Evolutionary conservation across 2,113 vertebrate genomes (phyloP), one percentile per base, ranked within the genome.

Genomic region (Elephas maximus): DNA sequence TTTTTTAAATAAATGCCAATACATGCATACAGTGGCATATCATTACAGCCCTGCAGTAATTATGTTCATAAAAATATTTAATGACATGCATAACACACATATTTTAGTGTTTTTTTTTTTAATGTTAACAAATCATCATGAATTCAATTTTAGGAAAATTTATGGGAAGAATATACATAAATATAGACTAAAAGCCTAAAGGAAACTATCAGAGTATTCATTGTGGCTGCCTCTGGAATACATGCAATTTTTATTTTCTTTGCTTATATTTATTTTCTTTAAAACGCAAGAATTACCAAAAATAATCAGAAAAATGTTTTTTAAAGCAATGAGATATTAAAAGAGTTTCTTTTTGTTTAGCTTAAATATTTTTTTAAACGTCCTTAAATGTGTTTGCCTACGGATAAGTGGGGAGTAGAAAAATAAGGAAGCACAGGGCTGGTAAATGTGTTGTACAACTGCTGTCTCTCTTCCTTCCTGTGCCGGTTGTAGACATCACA

Each of bases 401-500:
- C 74, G 65, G 23, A 65, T 67, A 21, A 41, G 0, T n/a, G 5
- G 53, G 28, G 14, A 48, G 48, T 76, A 63, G 67, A 63, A 96
- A 78, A 84, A 26, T 6, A 11, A 0, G 28, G 2, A 76, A 78
- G 26, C 37, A 21, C 33, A 79, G 63, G 57, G 33, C n/a, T 69
- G 48, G n/a, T 63, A 79, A 62, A 45, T 4, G 1, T 9, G 18
- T 5, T 62, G 0, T 12, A 24, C 53, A 86, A 20, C 2, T 4
- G 60, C 44, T n/a, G 0, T 44, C 4, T 1, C 1, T 80, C 30
- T 20, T 41, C 6, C 57, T 44, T 24, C n/a, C 69, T 57, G 1
- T 20, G 10, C 53, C 92, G 33, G 15, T 12, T 45, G 44, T 90
- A 97, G 92, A 90, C 96, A 94, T 91, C 79, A 84, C 94, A 51